Evolutionary conservation across 1,140 invertebrate genomes (phyloP), one percentile per base, ranked within the genome.

Genomic region (Galendromus occidentalis): DNA sequence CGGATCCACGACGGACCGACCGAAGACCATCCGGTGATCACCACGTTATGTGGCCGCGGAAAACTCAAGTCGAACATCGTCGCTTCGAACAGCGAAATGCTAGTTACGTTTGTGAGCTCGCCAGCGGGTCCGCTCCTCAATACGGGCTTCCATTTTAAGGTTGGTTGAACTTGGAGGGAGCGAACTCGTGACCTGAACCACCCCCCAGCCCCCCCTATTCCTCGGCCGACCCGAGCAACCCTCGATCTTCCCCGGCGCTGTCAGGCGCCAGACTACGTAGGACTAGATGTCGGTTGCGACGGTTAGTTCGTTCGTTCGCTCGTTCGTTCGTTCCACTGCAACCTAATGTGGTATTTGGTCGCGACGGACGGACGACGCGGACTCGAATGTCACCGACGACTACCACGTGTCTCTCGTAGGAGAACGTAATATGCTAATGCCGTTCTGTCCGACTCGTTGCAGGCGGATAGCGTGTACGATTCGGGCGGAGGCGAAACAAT

Each of bases 61-160:
- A 89, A 91, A 73, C 91, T 92, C 71, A 89, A 88, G 0, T 91
- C 89, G 76, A 91, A 88, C 67, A 91, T 93, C 70, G 91, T 91
- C 69, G 89, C 88, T 6, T 91, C 88, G 17, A 87, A 87, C 25
- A 83, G 86, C 68, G 86, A 91, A 71, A 79, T 93, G 64, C 88
- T 88, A 72, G 87, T 93, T 1, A 88, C 91, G 74, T 93, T 92
- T 73, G 84, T 91, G 22, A 90, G 86, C 12, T 91, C 89, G 1
- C 83, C 86, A 41, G 88, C 89, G 67, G 75, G 72, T 22, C 70
- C 68, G 1, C 47, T 72, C 14, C 42, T 71, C n/a, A 71, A 72
- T 64, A 71, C 70, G 25, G 69, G 69, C 22, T 71, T 72, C 51
- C 71, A 71, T 55, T 69, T 71, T 42, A 70, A 71, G 66, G 66